A percentile compares a stretch with the other conserved stretches of the same genome.
phyloP scores from a whole-genome alignment of 2,888 invertebrate genomes.

The Agrochola litura region DNA sequence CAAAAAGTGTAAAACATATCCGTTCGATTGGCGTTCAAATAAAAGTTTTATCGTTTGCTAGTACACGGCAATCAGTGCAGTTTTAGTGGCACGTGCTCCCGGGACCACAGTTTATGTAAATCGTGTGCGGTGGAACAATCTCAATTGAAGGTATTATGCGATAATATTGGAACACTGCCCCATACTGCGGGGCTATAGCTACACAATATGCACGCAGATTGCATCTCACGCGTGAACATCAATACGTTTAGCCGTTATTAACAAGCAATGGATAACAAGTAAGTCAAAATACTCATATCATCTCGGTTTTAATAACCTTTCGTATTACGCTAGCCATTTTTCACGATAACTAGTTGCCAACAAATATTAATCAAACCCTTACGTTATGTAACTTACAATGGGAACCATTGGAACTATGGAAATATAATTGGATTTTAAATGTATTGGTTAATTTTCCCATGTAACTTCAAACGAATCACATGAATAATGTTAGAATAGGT shows the following conservation, averaged over 20 bases:
- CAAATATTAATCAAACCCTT: slow-evolving; percentile 29
- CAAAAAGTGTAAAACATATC: slow-evolving; percentile 55
- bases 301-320: slow-evolving; percentile 15
- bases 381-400: slow-evolving; percentile 8
- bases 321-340: slow-evolving; percentile 14
- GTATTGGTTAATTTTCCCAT: background rate
- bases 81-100: slow-evolving; percentile 72
- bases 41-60: slow-evolving; percentile 63
- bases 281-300: background rate
- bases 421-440: slow-evolving; percentile 34
- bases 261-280: slow-evolving; percentile 21
- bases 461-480: background rate
- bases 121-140: slow-evolving; percentile 73
- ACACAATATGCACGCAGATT: slow-evolving; percentile 71
- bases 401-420: background rate
- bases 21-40: slow-evolving; percentile 64
- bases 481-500: background rate
- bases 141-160: slow-evolving; percentile 76
- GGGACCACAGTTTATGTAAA: slow-evolving; percentile 81
- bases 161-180: slow-evolving; percentile 75
- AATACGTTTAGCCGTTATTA: slow-evolving; percentile 45
- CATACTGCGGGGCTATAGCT: slow-evolving; percentile 64
- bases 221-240: slow-evolving; percentile 70
- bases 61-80: slow-evolving; percentile 74
- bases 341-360: slow-evolving; percentile 33